Evolutionary conservation across 2,797 vertebrate genomes (phyloP), one percentile per base, ranked within the genome.

Genomic region (Tadarida brasiliensis): DNA sequence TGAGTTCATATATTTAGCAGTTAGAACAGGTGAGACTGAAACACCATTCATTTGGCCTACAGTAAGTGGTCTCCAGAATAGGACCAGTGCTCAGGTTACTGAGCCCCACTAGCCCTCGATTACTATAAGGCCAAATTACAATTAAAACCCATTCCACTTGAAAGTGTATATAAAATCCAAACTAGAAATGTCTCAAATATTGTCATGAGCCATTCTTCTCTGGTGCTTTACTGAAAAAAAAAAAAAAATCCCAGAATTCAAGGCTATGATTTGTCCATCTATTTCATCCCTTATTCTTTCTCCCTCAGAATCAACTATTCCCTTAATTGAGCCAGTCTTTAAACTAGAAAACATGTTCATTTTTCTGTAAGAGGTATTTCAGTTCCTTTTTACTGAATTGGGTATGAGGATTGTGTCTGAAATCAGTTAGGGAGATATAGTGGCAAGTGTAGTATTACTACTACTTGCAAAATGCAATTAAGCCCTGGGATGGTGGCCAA

Each of bases 381-480:
- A 70, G 28, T 88, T 80, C 19, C n/a, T 68, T 95, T 95, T 91
- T 87, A 74, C 44, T 94, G 85, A 83, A 76, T 28, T 94, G 51
- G 39, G 68, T 74, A 68, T 81, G 80, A 95, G 44, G n/a, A 61
- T 5, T 82, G 19, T 65, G 39, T 74, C 78, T 94, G 85, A 95
- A 95, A 95, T 94, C 85, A 95, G 76, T 83, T 68, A 35, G 59
- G n/a, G 67, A 88, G 35, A 73, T 61, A 89, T 0, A 93, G 77
- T 86, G 85, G 63, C 92, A 88, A 92, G 35, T 54, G 19, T 85
- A 67, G 56, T 65, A 54, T 68, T 57, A 82, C 81, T 90, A 82
- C 81, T 88, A 91, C 85, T 96, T 96, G 57, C 56, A 96, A 88
- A 96, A 96, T 84, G 24, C 81, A 97, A 92, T 96, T 97, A 96